phyloP scores from a whole-genome alignment of 1,140 invertebrate species.

The Zaprionus inermis region DNA sequence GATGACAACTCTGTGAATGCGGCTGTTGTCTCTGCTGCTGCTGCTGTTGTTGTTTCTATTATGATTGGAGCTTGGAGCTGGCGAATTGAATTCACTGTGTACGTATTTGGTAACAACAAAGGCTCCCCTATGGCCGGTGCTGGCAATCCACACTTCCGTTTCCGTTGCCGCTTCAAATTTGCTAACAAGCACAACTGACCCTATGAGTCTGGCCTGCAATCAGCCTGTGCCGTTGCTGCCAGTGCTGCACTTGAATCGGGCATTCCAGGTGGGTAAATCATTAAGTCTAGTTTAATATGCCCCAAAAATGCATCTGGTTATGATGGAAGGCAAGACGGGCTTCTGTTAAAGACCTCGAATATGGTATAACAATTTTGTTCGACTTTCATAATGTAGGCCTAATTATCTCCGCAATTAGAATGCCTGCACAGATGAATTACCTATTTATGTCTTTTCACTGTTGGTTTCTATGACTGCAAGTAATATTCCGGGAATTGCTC shows the following conservation, averaged over 20 bases:
- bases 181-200: slow-evolving; percentile 35
- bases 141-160: slow-evolving; percentile 72
- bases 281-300: slow-evolving; percentile 8
- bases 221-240: slow-evolving; percentile 57
- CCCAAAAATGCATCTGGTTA: not conserved
- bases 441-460: not conserved
- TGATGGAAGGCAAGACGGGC: not conserved
- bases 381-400: not conserved
- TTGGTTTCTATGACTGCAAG: not conserved
- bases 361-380: too few relatives aligned
- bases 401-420: too few relatives aligned
- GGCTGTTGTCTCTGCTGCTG: slow-evolving; percentile 28
- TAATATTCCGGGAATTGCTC: slow-evolving; percentile 3
- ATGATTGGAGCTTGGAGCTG: slow-evolving; percentile 9
- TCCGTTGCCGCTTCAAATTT: slow-evolving; percentile 58
- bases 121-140: slow-evolving; percentile 26
- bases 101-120: slow-evolving; percentile 48
- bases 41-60: slow-evolving; percentile 29
- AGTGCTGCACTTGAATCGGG: slow-evolving; percentile 56
- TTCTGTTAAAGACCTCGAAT: too few relatives aligned
- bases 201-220: slow-evolving; percentile 33
- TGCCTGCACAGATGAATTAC: too few relatives aligned
- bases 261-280: slow-evolving; percentile 31
- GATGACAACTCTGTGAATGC: slow-evolving; percentile 59
- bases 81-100: slow-evolving; percentile 23